Conservation (phyloP, 2,113 vertebrate species). For the Butorides virescens region DNA sequence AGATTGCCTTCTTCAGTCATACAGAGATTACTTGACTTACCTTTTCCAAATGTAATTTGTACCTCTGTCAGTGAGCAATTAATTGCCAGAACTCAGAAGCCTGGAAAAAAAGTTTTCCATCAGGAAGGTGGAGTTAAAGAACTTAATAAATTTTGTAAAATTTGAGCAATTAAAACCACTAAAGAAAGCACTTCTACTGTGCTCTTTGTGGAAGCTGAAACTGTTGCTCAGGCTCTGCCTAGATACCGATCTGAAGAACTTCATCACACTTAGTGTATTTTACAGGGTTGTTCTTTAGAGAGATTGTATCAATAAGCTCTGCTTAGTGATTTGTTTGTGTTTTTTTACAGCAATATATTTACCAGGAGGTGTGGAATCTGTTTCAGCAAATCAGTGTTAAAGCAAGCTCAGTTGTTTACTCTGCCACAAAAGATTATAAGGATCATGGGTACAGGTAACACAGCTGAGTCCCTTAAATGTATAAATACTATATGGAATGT, state of each 20-base stretch:
- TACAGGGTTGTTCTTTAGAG: background rate
- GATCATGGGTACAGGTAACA: constrained; percentile 94
- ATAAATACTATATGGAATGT: accelerated
- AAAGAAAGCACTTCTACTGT: background rate
- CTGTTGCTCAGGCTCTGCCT: background rate
- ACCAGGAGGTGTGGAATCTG: constrained; percentile 97
- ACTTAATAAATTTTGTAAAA: background rate
- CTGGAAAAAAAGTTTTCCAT: background rate
- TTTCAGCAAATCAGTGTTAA: constrained; percentile 98
- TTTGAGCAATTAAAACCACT: background rate
- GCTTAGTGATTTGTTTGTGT: background rate
- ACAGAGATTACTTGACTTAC: background rate
- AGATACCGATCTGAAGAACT: background rate
- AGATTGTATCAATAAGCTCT: background rate
- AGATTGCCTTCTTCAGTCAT: background rate
- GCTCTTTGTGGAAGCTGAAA: background rate
- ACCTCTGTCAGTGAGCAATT: background rate
- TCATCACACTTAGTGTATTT: background rate
- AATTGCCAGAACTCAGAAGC: background rate
- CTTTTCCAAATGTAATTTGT: background rate
- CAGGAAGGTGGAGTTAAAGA: background rate
- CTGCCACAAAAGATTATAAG: constrained; percentile 90
- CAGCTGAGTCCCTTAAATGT: background rate
- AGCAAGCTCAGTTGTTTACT: constrained; percentile 95
- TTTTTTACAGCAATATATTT: constrained; percentile 91